Conservation (phyloP, 2,113 vertebrate species). For the Cairina moschata region DNA sequence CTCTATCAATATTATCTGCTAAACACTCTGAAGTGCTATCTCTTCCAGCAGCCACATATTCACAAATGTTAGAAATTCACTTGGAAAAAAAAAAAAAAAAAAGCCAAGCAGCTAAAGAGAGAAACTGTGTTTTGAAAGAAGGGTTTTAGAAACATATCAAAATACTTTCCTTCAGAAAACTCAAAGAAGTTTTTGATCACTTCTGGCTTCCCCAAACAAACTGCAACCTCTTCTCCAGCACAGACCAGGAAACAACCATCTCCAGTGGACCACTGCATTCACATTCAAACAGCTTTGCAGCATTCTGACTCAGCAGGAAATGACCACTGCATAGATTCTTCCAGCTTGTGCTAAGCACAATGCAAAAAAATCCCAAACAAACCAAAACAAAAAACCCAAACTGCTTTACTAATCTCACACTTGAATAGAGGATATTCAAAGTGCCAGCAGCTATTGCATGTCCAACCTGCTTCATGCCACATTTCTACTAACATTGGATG, state of each 20-base stretch:
- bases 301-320: conserved; percentile 57
- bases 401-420: conserved; percentile 25
- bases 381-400: neutral
- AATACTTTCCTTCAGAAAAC: conserved; percentile 46
- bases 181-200: neutral
- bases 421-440: conserved; percentile 10
- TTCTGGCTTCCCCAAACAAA: conserved; percentile 30
- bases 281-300: neutral
- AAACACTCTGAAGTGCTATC: neutral
- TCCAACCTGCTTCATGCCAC: conserved; percentile 23
- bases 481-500: conserved; percentile 28
- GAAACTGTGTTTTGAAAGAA: neutral
- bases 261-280: neutral
- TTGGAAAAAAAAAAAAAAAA: neutral
- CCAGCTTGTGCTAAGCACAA: conserved; percentile 21
- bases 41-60: conserved; percentile 30
- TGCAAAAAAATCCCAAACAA: neutral
- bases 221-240: neutral
- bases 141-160: neutral
- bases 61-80: conserved; percentile 36
- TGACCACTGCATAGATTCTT: neutral
- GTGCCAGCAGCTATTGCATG: conserved; percentile 13
- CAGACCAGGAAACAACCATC: conserved; percentile 2
- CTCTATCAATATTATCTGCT: conserved; percentile 34
- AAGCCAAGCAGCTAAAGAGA: neutral